Base-by-base conservation (phyloP, 2,113 vertebrate species). In the Pomatorhinus ruficollis region DNA sequence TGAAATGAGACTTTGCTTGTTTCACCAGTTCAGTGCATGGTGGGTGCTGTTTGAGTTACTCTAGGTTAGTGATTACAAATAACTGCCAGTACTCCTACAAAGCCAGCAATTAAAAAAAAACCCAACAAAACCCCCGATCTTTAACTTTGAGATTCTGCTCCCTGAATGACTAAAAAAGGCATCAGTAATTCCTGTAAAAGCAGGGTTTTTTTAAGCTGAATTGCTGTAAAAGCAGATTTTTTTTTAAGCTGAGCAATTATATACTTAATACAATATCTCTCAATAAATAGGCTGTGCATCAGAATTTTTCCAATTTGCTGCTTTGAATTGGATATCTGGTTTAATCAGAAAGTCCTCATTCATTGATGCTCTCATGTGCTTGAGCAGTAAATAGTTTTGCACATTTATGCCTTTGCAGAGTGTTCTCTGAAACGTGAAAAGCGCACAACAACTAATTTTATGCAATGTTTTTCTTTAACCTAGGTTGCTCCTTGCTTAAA, bases 401-500 rank as follows among this genome's bases (percentile, higher is more conserved):
- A 61, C 6, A 8, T 77, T 44, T 15, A 35, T 77, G 25, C 33
- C 39, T 92, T 83, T 92, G 35, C 53, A 74, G 57, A 72, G 59
- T 75, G 39, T 83, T 91, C 37, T 89, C 64, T 89, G 86, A 81
- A 92, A 83, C 22, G 10, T 81, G 40, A 47, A 77, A 89, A 90
- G 25, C 40, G 56, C 0, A 0, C 49, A 76, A 35, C 23, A 35
- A 6, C 81, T 96, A 52, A 96, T 86, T 81, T 61, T 56, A 37
- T 83, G 50, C 56, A 91, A 37, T 50, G 13, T 94, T 93, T 97
- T 95, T 95, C 93, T 96, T 88, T 91, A 68, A 95, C 92, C 77
- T 96, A 99, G 99, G 99, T 99, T 90, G 99, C 98, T 80, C 99
- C 99, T 71, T 99, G 98, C 96, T 98, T 99, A 95, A 99, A 98